A percentile compares a stretch with the other conserved stretches of the same genome.
Conservation (phyloP, 2,797 vertebrate genomes). For the Tenualosa thibaudeaui region DNA sequence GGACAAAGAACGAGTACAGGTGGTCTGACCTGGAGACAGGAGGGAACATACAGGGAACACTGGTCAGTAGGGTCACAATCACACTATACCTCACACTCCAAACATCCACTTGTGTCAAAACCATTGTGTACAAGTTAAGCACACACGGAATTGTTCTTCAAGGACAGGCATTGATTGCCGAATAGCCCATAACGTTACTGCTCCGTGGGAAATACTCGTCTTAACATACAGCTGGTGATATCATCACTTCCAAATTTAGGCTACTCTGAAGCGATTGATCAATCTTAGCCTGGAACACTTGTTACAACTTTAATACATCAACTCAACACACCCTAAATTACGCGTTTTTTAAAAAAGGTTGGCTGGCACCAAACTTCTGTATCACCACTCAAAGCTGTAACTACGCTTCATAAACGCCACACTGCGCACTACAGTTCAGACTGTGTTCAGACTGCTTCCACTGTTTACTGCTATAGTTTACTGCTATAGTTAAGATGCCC, state of each 20-base stretch:
- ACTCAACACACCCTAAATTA: not conserved
- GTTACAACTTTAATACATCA: not conserved
- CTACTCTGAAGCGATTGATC: not conserved
- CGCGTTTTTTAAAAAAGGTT: not conserved
- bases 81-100: not conserved
- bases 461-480: too few relatives aligned
- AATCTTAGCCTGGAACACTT: not conserved
- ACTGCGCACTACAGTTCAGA: not conserved
- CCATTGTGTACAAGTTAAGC: too few relatives aligned
- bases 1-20: slow-evolving; percentile 83
- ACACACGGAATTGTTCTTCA: not conserved
- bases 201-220: not conserved
- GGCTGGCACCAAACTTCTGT: not conserved
- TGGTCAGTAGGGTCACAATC: not conserved
- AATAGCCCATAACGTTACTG: not conserved
- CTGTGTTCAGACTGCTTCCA: too few relatives aligned
- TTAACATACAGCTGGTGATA: not conserved
- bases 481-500: not conserved
- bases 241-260: not conserved
- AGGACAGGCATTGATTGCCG: not conserved
- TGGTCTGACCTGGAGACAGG: slow-evolving; percentile 76
- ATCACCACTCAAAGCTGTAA: not conserved
- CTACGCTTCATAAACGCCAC: not conserved
- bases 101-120: too few relatives aligned
- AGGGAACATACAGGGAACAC: not conserved